Conservation (phyloP, 1,140 invertebrate genomes). For the Drosophila burlai region DNA sequence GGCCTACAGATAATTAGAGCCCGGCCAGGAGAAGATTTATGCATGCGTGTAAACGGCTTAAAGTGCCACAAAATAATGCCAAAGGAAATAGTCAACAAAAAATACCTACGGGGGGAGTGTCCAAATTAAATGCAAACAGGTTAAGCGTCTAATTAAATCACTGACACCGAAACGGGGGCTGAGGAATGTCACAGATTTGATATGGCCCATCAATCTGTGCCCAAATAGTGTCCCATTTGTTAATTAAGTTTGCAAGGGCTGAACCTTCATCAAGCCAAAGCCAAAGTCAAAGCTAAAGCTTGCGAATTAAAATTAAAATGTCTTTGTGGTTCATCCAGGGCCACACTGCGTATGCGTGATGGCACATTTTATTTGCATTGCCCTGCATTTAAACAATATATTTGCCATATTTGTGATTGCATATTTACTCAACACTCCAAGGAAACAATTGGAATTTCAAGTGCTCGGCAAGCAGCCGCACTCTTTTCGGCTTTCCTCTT, state of each 20-base stretch:
- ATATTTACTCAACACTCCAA: constrained; percentile 47
- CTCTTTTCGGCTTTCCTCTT: constrained; percentile 14
- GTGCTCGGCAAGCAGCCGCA: constrained; percentile 13
- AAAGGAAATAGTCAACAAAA: constrained; percentile 37
- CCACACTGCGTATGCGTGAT: constrained; percentile 3
- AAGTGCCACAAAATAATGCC: constrained; percentile 69
- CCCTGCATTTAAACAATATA: constrained; percentile 44
- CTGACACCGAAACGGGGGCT: constrained; percentile 29
- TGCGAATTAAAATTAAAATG: constrained; percentile 60
- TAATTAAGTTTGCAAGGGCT: constrained; percentile 71
- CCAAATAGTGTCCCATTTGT: constrained; percentile 33
- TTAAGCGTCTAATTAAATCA: constrained; percentile 80
- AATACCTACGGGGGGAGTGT: neutral
- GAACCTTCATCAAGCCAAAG: constrained; percentile 64
- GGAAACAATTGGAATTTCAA: constrained; percentile 38
- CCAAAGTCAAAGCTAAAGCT: constrained; percentile 10
- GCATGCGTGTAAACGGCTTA: constrained; percentile 80
- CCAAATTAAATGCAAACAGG: constrained; percentile 77
- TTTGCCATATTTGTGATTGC: constrained; percentile 38
- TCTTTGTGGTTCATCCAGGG: constrained; percentile 27
- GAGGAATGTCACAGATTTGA: constrained; percentile 60
- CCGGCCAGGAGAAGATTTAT: constrained; percentile 69
- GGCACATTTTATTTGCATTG: constrained; percentile 17
- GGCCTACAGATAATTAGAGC: constrained; percentile 76
- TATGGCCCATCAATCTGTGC: constrained; percentile 64